A percentile compares a stretch with the other conserved stretches of the same genome.
These are phyloP conservation scores for Spilarctia lutea DNA, from an alignment of 2,888 invertebrate species.

Conservation along the genomic window DNA sequence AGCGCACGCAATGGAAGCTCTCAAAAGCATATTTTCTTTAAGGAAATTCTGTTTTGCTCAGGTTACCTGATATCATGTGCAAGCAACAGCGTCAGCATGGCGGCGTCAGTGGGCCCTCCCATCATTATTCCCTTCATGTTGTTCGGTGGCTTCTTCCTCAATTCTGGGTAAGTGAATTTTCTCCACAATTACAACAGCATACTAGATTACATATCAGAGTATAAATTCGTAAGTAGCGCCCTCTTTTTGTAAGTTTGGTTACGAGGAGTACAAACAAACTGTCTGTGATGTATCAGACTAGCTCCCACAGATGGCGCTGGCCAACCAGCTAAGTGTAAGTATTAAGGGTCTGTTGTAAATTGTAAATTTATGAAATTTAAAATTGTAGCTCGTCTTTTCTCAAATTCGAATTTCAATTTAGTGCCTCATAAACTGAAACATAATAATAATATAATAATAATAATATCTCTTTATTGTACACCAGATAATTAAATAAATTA, in stretches of 20 bases:
- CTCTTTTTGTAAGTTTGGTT: neutral
- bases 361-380: neutral
- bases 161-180: constrained; percentile 89
- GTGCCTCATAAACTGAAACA: neutral
- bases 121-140: constrained; percentile 97
- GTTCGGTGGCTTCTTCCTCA: constrained; percentile 98
- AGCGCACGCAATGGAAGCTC: no score
- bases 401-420: neutral
- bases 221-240: neutral
- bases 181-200: neutral
- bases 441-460: no score
- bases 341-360: neutral
- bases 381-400: neutral
- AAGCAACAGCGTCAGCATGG: constrained; percentile 94
- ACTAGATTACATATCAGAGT: neutral
- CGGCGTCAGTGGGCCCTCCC: constrained; percentile 96
- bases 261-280: neutral
- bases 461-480: no score
- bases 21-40: no score
- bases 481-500: no score
- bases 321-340: neutral
- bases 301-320: neutral
- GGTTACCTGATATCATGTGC: constrained; percentile 97
- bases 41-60: constrained; percentile 64
- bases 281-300: neutral